phyloP scores from a whole-genome alignment of 2,113 vertebrate genomes.

The Sylvia atricapilla region DNA sequence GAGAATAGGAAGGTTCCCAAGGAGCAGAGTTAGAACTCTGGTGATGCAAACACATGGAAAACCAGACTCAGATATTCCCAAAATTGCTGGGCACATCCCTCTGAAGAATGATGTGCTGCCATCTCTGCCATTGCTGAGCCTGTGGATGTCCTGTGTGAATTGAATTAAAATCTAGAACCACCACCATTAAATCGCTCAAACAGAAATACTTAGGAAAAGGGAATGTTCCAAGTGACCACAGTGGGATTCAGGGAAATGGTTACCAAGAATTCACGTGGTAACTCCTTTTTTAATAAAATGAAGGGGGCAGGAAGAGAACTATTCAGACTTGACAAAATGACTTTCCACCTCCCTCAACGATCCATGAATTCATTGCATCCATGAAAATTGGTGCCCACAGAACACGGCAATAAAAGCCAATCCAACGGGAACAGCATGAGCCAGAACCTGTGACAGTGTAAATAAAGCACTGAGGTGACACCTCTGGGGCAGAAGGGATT shows the following conservation, averaged over 20 bases:
- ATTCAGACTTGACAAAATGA: not conserved
- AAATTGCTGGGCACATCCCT: not conserved
- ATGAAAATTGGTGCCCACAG: not conserved
- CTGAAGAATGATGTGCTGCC: not conserved
- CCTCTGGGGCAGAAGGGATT: conserved; percentile 7
- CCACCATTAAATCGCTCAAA: not conserved
- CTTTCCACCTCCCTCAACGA: not conserved
- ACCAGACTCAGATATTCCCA: not conserved
- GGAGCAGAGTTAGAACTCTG: not conserved
- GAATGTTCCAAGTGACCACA: not conserved
- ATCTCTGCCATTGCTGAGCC: not conserved
- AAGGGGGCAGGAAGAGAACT: not conserved
- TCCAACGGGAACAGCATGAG: not conserved
- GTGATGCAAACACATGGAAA: not conserved
- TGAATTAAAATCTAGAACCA: not conserved
- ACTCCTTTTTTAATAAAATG: not conserved
- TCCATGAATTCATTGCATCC: not conserved
- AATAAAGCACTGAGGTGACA: conserved; percentile 14
- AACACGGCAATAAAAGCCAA: not conserved
- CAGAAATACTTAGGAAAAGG: not conserved
- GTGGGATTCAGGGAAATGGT: not conserved
- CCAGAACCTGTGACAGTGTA: not conserved
- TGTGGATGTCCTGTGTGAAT: fast-evolving
- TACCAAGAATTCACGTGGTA: not conserved
- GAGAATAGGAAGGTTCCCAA: not conserved